Evolutionary conservation across 92 coral and sea anemone genomes (phyloP).

Genomic region (Paramuricea clavata): DNA sequence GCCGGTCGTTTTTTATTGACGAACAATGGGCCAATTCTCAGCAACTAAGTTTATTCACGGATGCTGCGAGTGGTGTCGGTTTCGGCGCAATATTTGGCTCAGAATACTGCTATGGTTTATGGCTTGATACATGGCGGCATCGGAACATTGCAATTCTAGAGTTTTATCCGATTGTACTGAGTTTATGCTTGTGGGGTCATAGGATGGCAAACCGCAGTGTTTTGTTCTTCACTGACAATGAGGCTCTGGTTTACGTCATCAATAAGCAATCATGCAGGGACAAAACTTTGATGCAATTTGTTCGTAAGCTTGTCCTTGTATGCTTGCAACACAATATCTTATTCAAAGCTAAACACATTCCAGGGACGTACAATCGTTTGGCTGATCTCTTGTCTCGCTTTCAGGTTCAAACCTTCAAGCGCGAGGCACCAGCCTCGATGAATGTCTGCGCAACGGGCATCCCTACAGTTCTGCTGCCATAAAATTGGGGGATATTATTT

Average conservation of each 20-base stretch:
- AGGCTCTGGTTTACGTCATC: constrained; percentile 52
- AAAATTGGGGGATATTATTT: not conserved
- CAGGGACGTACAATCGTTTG: not conserved
- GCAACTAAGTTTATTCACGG: constrained; percentile 13
- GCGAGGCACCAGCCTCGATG: constrained; percentile 5
- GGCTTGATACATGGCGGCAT: constrained; percentile 42
- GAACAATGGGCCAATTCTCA: constrained; percentile 4
- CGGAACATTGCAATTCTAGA: not conserved
- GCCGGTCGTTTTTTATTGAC: constrained; percentile 45
- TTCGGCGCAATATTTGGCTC: constrained; percentile 59
- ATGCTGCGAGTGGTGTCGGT: constrained; percentile 35
- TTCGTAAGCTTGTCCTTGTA: no score
- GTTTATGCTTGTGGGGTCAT: constrained; percentile 9
- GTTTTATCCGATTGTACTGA: constrained; percentile 1
- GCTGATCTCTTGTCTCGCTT: not conserved
- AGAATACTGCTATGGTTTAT: constrained; percentile 57
- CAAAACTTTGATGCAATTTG: constrained; percentile 50
- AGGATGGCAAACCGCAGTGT: not conserved
- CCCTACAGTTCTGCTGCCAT: not conserved
- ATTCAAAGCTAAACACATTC: not conserved
- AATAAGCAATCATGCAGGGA: constrained; percentile 52
- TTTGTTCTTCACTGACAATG: constrained; percentile 45
- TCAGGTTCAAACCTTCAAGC: constrained; percentile 9
- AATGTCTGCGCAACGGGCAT: not conserved
- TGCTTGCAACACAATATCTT: not conserved